Evolutionary conservation across 2,797 vertebrate species (phyloP).

Genomic region (Chelonia mydas): DNA sequence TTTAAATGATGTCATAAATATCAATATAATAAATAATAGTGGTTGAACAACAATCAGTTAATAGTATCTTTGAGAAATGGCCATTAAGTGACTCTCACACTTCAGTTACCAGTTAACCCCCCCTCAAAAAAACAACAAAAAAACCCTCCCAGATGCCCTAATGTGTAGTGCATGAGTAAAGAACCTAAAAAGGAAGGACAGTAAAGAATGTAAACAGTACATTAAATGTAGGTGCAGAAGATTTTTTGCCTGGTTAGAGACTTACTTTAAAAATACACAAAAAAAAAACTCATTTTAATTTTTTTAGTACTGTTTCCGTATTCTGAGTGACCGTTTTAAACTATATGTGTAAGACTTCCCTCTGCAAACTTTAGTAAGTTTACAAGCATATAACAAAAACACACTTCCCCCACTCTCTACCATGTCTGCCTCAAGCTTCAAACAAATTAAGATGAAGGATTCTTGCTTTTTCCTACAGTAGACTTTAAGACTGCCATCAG

Average conservation of each 20-base stretch:
- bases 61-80: neutral
- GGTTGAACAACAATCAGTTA: neutral
- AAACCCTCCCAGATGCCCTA: neutral
- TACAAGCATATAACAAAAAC: neutral
- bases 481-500: neutral
- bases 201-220: neutral
- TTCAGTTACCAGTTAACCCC: neutral
- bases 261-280: neutral
- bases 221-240: neutral
- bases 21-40: neutral
- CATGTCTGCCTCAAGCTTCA: neutral
- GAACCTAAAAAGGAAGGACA: neutral
- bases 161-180: neutral
- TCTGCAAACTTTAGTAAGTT: neutral
- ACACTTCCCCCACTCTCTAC: constrained; percentile 4
- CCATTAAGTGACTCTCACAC: neutral
- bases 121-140: neutral
- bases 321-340: neutral
- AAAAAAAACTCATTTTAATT: neutral
- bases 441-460: neutral
- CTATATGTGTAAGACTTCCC: neutral
- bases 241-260: neutral
- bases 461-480: neutral
- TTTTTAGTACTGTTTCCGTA: neutral
- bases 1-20: fast-evolving